Percentiles rank a stretch among this genome's conserved stretches.
Conservation (phyloP, 2,888 invertebrate genomes). For the Phortica magna region DNA sequence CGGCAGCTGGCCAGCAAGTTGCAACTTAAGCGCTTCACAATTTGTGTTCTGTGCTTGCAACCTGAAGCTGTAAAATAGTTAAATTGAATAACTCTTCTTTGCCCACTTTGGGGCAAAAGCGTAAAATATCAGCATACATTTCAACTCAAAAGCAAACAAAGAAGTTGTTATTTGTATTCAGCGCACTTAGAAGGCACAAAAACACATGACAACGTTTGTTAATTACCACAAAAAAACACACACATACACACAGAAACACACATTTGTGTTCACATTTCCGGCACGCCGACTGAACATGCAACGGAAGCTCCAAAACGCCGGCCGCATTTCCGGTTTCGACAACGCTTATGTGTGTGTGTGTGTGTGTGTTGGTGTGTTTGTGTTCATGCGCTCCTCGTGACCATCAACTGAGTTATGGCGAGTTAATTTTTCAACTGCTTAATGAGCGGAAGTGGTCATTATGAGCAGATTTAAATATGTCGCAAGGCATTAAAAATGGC, state of each 20-base stretch:
- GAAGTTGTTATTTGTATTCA: neutral
- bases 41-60: slow-evolving; percentile 42
- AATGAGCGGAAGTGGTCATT: slow-evolving; percentile 69
- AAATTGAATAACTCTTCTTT: neutral
- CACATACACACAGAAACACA: no score
- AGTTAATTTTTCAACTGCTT: slow-evolving; percentile 66
- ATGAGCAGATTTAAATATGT: slow-evolving; percentile 38
- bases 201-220: neutral
- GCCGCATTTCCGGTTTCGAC: neutral
- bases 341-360: neutral
- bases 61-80: neutral
- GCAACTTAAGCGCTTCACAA: slow-evolving; percentile 14
- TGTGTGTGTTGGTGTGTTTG: no score
- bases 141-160: no score
- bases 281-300: neutral
- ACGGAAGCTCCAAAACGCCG: neutral
- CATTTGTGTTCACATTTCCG: neutral
- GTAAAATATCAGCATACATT: no score
- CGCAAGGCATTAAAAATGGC: slow-evolving; percentile 30
- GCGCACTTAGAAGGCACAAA: neutral
- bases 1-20: slow-evolving; percentile 52
- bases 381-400: neutral
- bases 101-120: no score
- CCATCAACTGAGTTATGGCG: slow-evolving; percentile 13
- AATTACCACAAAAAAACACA: neutral